Evolutionary conservation across 1,140 invertebrate genomes (phyloP), one percentile per base, ranked within the genome.

Genomic region (Cyclargus thomasi): DNA sequence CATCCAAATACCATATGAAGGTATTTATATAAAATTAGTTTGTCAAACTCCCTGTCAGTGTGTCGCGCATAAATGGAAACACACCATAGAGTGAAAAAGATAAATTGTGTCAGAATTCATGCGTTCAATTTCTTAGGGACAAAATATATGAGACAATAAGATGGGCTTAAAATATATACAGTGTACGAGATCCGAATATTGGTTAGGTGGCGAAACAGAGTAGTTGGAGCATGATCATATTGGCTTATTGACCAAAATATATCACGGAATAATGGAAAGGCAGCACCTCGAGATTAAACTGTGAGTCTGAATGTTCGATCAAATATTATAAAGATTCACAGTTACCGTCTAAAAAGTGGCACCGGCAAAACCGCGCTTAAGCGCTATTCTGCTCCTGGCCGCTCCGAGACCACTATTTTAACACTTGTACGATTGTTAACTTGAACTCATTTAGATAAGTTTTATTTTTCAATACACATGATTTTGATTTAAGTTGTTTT

Each of bases 61-160:
- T 47, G 8, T 14, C 10, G 8, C 39, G 39, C 14, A 11, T 16
- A 47, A 36, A 71, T 70, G 62, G 59, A 63, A 59, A 71, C 63
- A 71, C 62, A 66, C 47, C 57, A 63, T 73, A 72, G 55, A 74
- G 59, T 71, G 70, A 64, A 66, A 74, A 74, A 73, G 62, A 80
- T 78, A 80, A 77, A 80, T 80, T 80, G 64, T 59, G 74, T 70
- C 70, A 72, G 65, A 78, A 80, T 78, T 77, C 74, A 74, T 74
- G 71, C 66, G 72, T 75, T 73, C 73, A 78, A 76, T 80, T 78
- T 80, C 68, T 74, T 66, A 72, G 72, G 66, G 70, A 35, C 65
- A 69, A 53, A 75, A 78, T 76, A 76, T 80, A 80, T 78, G 73
- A 78, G 74, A 80, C 71, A 76, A 75, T 75, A 73, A 72, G 39